Conservation (phyloP, 30 jellyfish, hydroid and myxozoan species). For the Hydractinia echinata region DNA sequence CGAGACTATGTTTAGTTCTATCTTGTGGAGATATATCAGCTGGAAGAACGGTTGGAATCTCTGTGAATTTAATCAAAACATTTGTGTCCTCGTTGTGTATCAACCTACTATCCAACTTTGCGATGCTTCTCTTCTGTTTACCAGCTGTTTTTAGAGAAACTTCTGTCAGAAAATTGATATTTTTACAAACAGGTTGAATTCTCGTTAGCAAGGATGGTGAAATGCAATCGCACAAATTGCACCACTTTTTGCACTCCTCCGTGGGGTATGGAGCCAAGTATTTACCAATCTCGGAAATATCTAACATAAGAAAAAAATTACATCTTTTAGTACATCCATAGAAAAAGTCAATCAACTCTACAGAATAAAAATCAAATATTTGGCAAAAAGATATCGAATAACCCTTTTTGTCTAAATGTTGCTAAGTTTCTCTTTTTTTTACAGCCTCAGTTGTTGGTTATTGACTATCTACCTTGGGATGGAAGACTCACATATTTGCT, state of each 20-base stretch:
- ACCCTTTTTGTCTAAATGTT: too few relatives aligned
- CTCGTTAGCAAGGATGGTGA: constrained; percentile 45
- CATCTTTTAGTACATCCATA: neutral
- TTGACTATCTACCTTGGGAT: too few relatives aligned
- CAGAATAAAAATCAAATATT: too few relatives aligned
- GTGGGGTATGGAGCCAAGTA: constrained; percentile 76
- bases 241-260: constrained; percentile 59
- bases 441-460: too few relatives aligned
- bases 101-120: constrained; percentile 21
- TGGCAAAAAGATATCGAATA: too few relatives aligned
- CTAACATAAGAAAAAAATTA: neutral
- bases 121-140: neutral
- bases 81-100: constrained; percentile 1
- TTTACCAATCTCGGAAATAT: constrained; percentile 34
- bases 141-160: constrained; percentile 32
- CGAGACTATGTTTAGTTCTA: constrained; percentile 51
- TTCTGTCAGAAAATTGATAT: constrained; percentile 53
- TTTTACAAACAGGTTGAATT: constrained; percentile 52
- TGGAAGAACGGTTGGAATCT: constrained; percentile 56
- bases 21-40: constrained; percentile 54
- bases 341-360: neutral
- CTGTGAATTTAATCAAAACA: constrained; percentile 18
- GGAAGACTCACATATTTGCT: too few relatives aligned
- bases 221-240: constrained; percentile 28
- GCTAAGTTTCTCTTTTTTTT: too few relatives aligned